Evolutionary conservation across 2,113 vertebrate genomes (phyloP).

Genomic region (Pithys albifrons): DNA sequence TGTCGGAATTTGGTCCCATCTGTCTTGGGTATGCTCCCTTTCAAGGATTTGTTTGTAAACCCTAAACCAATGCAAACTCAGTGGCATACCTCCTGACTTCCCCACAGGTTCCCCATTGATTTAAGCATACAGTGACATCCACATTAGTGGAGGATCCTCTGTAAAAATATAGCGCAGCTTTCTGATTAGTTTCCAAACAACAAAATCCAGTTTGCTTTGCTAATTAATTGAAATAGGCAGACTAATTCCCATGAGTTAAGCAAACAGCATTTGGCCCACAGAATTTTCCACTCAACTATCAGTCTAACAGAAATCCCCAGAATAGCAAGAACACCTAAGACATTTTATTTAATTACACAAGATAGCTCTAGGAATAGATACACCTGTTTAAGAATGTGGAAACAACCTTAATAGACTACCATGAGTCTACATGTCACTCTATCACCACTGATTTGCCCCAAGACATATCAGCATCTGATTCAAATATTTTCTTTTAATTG

Average conservation of each 20-base stretch:
- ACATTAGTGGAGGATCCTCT: not conserved
- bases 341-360: not conserved
- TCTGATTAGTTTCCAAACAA: not conserved
- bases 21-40: accelerated
- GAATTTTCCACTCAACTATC: not conserved
- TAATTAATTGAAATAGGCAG: not conserved
- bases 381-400: not conserved
- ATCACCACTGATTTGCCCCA: not conserved
- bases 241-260: not conserved
- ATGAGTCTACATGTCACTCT: not conserved
- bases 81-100: not conserved
- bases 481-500: not conserved
- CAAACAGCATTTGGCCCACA: not conserved
- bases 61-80: not conserved
- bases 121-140: not conserved
- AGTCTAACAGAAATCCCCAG: not conserved
- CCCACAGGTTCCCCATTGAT: not conserved
- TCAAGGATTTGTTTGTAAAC: not conserved
- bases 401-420: not conserved
- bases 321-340: not conserved
- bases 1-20: not conserved
- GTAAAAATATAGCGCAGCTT: not conserved
- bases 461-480: not conserved
- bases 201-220: not conserved
- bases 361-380: not conserved